Evolutionary conservation across 1,140 invertebrate genomes (phyloP), one percentile per base, ranked within the genome.

Genomic region (Pachyrhynchus sulphureomaculatus): DNA sequence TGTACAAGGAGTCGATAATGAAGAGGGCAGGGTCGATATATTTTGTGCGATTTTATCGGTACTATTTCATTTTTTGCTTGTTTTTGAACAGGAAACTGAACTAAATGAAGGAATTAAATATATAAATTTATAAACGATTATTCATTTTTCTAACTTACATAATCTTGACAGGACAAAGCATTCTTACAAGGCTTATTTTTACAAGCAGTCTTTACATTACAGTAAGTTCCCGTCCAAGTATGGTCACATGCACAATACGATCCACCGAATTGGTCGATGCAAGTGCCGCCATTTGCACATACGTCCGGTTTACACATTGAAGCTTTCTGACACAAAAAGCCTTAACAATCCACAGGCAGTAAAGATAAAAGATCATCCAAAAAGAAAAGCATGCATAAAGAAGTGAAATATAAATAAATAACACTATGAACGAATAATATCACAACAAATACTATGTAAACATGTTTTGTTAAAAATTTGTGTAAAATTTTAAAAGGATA

Each of bases 241-340:
- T 79, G 75, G 5, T 76, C 69, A 63, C 84, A 86, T 2, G 72
- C 67, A 66, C 84, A 86, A 17, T 52, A 45, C 8, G 78, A 82
- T n/a, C 47, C 51, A 32, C 74, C 76, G 62, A 80, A 80, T 26
- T 79, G 71, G 9, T 77, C 74, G 69, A 87, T 83, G 71, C 86
- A 88, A 18, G 72, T 77, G 18, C 83, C 86, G 10, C 81, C 81
- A 71, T 88, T 86, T 62, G 76, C 68, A 72, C 87, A 89, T 8
- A 81, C 80, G 47, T 72, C 67, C 20, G 76, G 73, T 62, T 79
- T 75, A 26, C 79, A 80, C 61, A 83, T 37, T 20, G 58, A 70
- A 62, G 78, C 72, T 21, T 72, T 72, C 69, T 88, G 82, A 76
- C 89, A 91, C 68, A 81, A 79, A 69, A 75, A 72, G 66, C 88